Base-by-base conservation (phyloP, 1,140 invertebrate species). In the Musca domestica region DNA sequence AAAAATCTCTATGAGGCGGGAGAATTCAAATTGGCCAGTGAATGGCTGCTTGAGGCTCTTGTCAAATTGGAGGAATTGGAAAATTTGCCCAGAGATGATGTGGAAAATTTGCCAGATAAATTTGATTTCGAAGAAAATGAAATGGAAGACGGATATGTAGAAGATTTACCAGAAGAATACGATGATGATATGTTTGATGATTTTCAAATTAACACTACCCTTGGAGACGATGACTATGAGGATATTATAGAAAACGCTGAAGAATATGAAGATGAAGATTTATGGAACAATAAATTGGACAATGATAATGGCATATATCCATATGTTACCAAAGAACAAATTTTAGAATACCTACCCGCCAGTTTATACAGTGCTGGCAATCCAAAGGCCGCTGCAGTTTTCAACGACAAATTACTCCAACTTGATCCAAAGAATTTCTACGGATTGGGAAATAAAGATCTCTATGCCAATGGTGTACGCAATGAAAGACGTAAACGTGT, bases 1-100 rank as follows among this genome's bases (percentile, higher is more conserved):
- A 86, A 92, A 65, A 89, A 93, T 73, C 89, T 94, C 3, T 98
- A 98, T 84, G 91, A 94, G 75, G 88, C 90, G 69, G 89, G 90
- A 17, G 94, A 98, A 81, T 94, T 91, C 80, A 92, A 93, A 71
- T 95, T 96, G 76, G 94, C 95, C 0, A 87, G 92, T 0, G 82
- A 94, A 46, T 99, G 96, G 97, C 95, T 98, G 91, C 86, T 90
- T 56, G 92, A 96, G 83, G 92, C 96, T 71, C 66, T 10, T 25
- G 4, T 23, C 9, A 61, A 2, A 12, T 41, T 56, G 15, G 34
- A 41, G 27, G 17, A 54, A 30, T 30, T 30, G 27, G 27, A 30
- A 30, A 30, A 30, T 3, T 30, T 30, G 27, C 9, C n/a, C 27
- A 30, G 27, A 30, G 9, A n/a, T n/a, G 27, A 3, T 9, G 9